Evolutionary conservation across 2,113 vertebrate species (phyloP).

Genomic region (Platysteira castanea): DNA sequence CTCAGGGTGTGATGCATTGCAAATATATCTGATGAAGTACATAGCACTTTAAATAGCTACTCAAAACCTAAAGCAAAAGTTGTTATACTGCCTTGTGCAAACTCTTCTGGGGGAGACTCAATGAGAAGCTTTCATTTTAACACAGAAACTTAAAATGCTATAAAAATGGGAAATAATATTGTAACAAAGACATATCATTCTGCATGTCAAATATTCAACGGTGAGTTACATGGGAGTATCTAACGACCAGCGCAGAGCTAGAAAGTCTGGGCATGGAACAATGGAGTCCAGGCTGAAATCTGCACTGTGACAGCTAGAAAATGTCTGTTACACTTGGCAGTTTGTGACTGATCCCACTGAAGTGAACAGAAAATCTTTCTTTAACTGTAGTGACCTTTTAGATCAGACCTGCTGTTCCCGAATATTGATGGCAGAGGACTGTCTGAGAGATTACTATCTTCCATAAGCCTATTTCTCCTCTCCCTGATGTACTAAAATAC

Average conservation of each 20-base stretch:
- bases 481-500: not conserved
- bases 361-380: not conserved
- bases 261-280: not conserved
- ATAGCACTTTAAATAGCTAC: not conserved
- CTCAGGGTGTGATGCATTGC: not conserved
- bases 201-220: not conserved
- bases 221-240: not conserved
- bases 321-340: not conserved
- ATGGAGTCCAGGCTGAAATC: not conserved
- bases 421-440: not conserved
- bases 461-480: not conserved
- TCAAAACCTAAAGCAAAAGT: not conserved
- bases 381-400: not conserved
- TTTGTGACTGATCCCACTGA: not conserved
- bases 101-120: not conserved
- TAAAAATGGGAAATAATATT: not conserved
- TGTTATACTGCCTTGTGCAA: not conserved
- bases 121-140: not conserved
- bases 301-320: not conserved
- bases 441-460: not conserved
- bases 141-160: not conserved
- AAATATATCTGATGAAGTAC: not conserved
- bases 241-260: not conserved
- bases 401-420: not conserved
- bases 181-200: not conserved